A percentile compares a stretch with the other conserved stretches of the same genome.
These are phyloP conservation scores for Apomyelois bistriatella DNA, from an alignment of 2,888 invertebrate genomes.

Conservation along the genomic window DNA sequence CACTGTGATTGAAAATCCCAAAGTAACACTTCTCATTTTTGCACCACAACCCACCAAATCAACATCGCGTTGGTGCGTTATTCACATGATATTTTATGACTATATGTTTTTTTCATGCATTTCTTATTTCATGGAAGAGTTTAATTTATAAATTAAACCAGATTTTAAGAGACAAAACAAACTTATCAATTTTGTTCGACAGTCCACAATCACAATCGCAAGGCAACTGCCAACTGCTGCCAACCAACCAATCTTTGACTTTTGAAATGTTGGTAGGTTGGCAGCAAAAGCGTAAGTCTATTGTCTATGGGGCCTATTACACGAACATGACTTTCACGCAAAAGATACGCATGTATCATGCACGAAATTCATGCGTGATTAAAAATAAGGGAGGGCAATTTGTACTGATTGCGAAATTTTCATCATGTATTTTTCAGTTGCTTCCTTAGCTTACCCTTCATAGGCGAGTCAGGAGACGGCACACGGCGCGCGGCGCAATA, in stretches of 20 bases:
- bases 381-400: too few species aligned
- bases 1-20: slow-evolving; percentile 54
- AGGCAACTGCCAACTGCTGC: slow-evolving; percentile 31
- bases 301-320: too few species aligned
- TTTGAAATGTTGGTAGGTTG: slow-evolving; percentile 20
- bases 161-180: slow-evolving; percentile 61
- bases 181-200: slow-evolving; percentile 58
- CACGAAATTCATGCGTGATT: too few species aligned
- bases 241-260: slow-evolving; percentile 29
- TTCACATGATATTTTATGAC: slow-evolving; percentile 34
- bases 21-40: slow-evolving; percentile 62
- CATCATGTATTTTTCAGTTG: too few species aligned
- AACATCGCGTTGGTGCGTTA: slow-evolving; percentile 33
- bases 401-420: too few species aligned
- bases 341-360: too few species aligned
- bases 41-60: slow-evolving; percentile 40
- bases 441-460: too few species aligned
- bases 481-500: too few species aligned
- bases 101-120: slow-evolving; percentile 31
- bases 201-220: slow-evolving; percentile 45
- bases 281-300: too few species aligned
- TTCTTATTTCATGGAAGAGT: slow-evolving; percentile 49
- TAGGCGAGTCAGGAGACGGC: too few species aligned
- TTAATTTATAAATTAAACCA: slow-evolving; percentile 47
- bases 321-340: too few species aligned